A percentile compares a stretch with the other conserved stretches of the same genome.
Evolutionary conservation across 2,888 invertebrate genomes (phyloP).

Genomic region (Cephus pygmeus): DNA sequence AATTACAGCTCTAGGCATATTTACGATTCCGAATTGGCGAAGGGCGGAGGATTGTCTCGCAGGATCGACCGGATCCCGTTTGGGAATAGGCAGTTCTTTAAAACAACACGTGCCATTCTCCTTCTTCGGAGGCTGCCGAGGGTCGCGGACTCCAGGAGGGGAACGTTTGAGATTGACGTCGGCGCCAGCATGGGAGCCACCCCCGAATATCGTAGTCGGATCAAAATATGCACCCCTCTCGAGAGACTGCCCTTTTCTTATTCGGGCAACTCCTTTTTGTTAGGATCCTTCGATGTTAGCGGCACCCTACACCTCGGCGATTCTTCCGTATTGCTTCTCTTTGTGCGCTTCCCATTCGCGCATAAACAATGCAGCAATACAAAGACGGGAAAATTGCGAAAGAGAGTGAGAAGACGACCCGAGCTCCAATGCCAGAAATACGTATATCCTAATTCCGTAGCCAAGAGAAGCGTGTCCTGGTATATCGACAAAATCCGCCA

Average conservation of each 20-base stretch:
- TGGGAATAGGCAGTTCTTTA: too few species aligned
- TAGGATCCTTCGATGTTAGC: conserved; percentile 24
- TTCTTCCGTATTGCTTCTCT: conserved; percentile 50
- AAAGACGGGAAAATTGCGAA: conserved; percentile 11
- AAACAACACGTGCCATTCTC: too few species aligned
- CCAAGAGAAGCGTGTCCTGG: neutral
- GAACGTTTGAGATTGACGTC: too few species aligned
- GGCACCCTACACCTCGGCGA: conserved; percentile 37
- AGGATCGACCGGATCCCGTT: too few species aligned
- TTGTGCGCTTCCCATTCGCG: conserved; percentile 46
- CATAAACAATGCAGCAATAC: conserved; percentile 48
- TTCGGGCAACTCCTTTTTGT: neutral
- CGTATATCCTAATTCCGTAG: neutral
- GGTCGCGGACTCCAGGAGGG: too few species aligned
- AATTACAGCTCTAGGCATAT: too few species aligned
- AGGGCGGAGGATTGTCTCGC: too few species aligned
- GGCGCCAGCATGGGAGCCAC: too few species aligned
- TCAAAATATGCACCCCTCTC: conserved; percentile 46
- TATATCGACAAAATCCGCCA: conserved; percentile 8
- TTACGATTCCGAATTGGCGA: too few species aligned
- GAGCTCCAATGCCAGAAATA: neutral
- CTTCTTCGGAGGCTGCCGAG: too few species aligned
- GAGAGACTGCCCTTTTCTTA: too few species aligned
- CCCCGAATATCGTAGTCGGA: conserved; percentile 21
- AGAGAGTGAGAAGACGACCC: neutral